Evolutionary conservation across 2,113 vertebrate genomes (phyloP).

Genomic region (Panthera uncia): DNA sequence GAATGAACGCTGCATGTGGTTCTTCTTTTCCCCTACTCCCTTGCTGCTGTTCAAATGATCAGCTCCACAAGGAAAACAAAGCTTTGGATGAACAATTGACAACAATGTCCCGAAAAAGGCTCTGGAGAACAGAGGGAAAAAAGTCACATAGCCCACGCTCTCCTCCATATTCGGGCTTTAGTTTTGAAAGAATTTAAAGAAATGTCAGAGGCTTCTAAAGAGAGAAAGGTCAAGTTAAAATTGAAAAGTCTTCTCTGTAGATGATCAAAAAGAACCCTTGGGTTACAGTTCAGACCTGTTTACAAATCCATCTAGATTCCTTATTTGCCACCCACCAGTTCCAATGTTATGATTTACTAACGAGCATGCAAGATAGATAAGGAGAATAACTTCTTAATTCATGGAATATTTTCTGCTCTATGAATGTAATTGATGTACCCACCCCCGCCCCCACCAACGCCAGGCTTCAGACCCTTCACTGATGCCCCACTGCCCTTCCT

Average conservation of each 20-base stretch:
- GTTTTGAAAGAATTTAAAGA: constrained; percentile 41
- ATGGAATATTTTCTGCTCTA: not conserved
- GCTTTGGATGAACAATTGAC: constrained; percentile 49
- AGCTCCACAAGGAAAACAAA: constrained; percentile 41
- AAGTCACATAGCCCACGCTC: not conserved
- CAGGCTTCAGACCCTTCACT: not conserved
- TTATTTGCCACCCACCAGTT: not conserved
- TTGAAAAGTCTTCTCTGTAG: not conserved
- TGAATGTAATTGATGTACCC: not conserved
- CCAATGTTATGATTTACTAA: not conserved
- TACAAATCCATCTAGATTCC: not conserved
- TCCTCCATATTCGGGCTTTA: not conserved
- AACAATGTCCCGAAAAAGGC: constrained; percentile 53
- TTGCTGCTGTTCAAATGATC: constrained; percentile 66
- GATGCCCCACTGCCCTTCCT: not conserved
- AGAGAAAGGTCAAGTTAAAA: constrained; percentile 25
- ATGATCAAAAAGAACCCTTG: not conserved
- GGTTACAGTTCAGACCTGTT: not conserved
- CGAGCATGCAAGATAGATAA: not conserved
- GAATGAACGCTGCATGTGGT: constrained; percentile 50
- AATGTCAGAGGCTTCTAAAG: constrained; percentile 16
- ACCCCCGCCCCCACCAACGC: too few species aligned
- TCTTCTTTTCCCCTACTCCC: constrained; percentile 61
- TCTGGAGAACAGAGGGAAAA: not conserved
- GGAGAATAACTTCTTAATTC: not conserved